Percentiles rank a stretch among this genome's conserved stretches.
Conservation (phyloP, 2,797 vertebrate genomes). For the Propithecus perrieri region DNA sequence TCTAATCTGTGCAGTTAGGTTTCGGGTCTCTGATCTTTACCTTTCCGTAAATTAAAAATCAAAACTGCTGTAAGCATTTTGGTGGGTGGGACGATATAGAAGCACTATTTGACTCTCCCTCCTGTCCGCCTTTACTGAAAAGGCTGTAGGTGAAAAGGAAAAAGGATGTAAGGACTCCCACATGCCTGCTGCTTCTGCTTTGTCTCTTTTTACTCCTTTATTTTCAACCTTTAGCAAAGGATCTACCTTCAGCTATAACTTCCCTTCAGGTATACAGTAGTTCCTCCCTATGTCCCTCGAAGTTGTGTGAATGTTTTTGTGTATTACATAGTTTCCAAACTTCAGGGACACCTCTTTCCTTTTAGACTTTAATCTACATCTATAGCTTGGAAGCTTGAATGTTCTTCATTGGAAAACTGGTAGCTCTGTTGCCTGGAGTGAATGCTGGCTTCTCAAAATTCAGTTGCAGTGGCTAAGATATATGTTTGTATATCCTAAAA, state of each 20-base stretch:
- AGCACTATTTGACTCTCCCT: not conserved
- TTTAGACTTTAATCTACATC: not conserved
- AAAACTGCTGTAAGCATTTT: not conserved
- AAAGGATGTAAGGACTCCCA: not conserved
- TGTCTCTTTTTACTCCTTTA: not conserved
- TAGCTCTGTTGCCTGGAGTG: not conserved
- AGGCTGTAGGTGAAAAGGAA: not conserved
- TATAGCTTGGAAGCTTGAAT: not conserved
- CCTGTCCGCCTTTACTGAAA: not conserved
- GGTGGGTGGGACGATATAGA: not conserved
- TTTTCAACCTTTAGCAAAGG: not conserved
- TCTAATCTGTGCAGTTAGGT: not conserved
- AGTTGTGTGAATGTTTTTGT: not conserved
- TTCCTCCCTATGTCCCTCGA: not conserved
- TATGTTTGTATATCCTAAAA: not conserved
- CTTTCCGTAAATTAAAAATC: not conserved
- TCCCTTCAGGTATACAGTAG: not conserved
- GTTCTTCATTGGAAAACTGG: not conserved
- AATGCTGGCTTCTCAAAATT: not conserved
- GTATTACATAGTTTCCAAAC: not conserved
- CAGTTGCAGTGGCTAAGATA: not conserved
- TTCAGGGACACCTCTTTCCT: not conserved
- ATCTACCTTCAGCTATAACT: not conserved
- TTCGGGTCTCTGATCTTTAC: not conserved
- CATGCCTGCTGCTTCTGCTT: not conserved